Base-by-base conservation (phyloP, 2,113 vertebrate species). In the Leucopsar rothschildi region DNA sequence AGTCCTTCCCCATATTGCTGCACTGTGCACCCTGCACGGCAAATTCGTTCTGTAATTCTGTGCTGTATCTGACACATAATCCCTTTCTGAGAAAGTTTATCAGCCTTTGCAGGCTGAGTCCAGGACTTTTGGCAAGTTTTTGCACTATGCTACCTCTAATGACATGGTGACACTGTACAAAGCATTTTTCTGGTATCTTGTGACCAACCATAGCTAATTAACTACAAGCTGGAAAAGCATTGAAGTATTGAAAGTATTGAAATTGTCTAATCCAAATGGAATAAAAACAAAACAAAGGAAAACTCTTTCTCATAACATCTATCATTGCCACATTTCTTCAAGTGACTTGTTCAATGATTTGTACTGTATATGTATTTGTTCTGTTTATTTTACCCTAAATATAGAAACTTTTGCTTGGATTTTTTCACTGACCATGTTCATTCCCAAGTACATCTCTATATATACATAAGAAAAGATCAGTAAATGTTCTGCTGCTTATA, bases 41-140 rank as follows among this genome's bases (percentile, higher is more conserved):
- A 96, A 82, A 90, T 82, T 94, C 3, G 33, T 90, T 90, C 82
- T 75, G 61, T 81, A 81, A 91, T 90, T 92, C 83, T 80, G 55
- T 37, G 49, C 61, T 64, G 21, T 61, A 64, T 89, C 59, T 84
- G 75, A 88, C 61, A 82, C 15, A 42, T 66, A 73, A 94, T 92
- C 76, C 61, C 55, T 94, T 96, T 85, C 42, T 50, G 16, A 60
- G 69, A 56, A 83, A 88, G 31, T 92, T 90, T 94, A 79, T 89
- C 73, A 86, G 88, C 45, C 39, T 87, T 92, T 94, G 16, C 60
- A 90, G 63, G 21, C 71, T 65, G 40, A 57, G 69, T 88, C 15
- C 24, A 59, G 82, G 23, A 70, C 40, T 88, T 84, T 91, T 86
- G 82, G 86, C 76, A 93, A 89, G 35, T 88, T 91, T 75, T 73